phyloP scores from a whole-genome alignment of 2,888 invertebrate genomes.

The Lycaena phlaeas region DNA sequence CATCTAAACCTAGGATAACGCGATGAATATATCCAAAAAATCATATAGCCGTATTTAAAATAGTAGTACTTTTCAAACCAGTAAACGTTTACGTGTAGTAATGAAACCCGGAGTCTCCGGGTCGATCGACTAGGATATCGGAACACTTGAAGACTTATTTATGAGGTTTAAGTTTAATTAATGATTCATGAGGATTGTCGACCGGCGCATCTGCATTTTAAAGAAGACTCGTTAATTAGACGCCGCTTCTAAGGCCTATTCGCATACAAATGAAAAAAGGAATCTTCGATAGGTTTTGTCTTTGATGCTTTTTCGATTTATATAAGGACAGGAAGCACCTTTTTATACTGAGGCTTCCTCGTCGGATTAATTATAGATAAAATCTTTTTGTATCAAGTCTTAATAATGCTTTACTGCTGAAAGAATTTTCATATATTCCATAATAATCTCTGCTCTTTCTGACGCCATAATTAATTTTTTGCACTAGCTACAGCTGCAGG shows the following conservation, averaged over 20 bases:
- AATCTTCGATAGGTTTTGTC: slow-evolving; percentile 13
- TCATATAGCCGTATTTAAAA: too few relatives aligned
- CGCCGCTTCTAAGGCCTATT: slow-evolving; percentile 20
- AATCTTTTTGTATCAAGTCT: neutral
- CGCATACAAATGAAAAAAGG: slow-evolving; percentile 23
- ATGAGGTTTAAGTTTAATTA: slow-evolving; percentile 10
- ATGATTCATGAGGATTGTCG: slow-evolving; percentile 11
- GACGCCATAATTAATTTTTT: too few relatives aligned
- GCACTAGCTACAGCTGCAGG: too few relatives aligned
- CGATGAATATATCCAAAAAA: too few relatives aligned
- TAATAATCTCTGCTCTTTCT: too few relatives aligned
- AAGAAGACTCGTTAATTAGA: slow-evolving; percentile 25
- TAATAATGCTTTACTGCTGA: neutral
- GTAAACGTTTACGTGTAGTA: neutral
- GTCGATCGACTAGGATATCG: neutral
- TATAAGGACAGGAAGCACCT: neutral
- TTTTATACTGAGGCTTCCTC: neutral
- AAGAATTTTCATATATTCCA: neutral
- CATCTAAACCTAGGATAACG: too few relatives aligned
- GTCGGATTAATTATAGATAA: neutral
- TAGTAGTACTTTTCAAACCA: too few relatives aligned
- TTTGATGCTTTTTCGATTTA: slow-evolving; percentile 15
- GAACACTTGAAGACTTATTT: slow-evolving; percentile 3
- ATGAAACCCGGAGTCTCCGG: neutral
- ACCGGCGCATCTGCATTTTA: slow-evolving; percentile 24